Evolutionary conservation across 2,797 vertebrate genomes (phyloP), one percentile per base, ranked within the genome.

Genomic region (Rallus crepitans): DNA sequence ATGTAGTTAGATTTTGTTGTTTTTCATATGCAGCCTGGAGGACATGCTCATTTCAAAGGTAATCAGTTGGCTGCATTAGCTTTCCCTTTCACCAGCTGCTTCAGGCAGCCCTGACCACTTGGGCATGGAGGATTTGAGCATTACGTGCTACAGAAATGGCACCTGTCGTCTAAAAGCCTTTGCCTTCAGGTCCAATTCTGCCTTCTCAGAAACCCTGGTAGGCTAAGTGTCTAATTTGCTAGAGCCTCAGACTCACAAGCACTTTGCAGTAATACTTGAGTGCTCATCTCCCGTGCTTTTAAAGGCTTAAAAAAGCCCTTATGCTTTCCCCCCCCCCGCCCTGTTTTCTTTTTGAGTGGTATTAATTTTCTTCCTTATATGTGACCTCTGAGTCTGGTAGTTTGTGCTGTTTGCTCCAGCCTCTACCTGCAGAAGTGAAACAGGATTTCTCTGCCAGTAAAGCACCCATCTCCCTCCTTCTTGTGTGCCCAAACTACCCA

Each of bases 151-250:
- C 28, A 85, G 84, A 91, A 92, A 77, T 40, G 45, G 53, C 65
- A 82, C 27, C 66, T 91, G 65, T 25, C 3, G 0, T 47, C 60
- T 88, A 86, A 93, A 94, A 90, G 42, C 55, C 47, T 95, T 72
- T 89, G 85, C 73, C 78, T 95, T 87, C 70, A 56, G 45, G 66
- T 93, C 61, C 47, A 72, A 2, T 92, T 91, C 90, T 95, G 59
- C 42, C 59, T 87, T 69, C 66, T 92, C 86, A 82, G 86, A 72
- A 87, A 83, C n/a, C 45, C 61, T 63, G 82, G 30, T 39, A 76
- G 37, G 55, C 19, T 88, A 86, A 90, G 48, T 55, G 55, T 69
- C 69, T 88, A 50, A 56, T 79, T 93, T 95, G 47, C 59, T 76
- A 55, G 37, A 84, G 3, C 27, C 33, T 63, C 72, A 90, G 63